phyloP scores from a whole-genome alignment of 30 jellyfish, hydroid and myxozoan genomes.

The Cassiopea xamachana region DNA sequence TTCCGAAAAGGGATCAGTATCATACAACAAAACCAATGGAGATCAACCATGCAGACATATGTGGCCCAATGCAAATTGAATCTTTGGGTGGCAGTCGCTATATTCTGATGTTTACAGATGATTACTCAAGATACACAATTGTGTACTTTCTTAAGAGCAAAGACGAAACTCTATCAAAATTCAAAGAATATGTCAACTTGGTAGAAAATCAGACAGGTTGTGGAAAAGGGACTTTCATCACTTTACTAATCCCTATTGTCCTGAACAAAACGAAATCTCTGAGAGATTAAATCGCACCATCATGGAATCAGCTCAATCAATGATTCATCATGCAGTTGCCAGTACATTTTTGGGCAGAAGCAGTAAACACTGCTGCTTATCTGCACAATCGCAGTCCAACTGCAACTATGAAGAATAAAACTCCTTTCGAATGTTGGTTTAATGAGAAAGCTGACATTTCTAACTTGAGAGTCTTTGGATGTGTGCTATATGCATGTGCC shows the following conservation, averaged over 20 bases:
- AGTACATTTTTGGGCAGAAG: constrained; percentile 66
- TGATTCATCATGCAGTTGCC: constrained; percentile 60
- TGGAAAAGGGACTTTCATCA: constrained; percentile 29
- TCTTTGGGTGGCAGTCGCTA: constrained; percentile 69
- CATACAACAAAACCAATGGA: constrained; percentile 63
- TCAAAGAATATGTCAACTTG: constrained; percentile 49
- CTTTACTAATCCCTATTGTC: constrained; percentile 36
- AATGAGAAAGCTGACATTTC: constrained; percentile 45
- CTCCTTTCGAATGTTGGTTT: constrained; percentile 63
- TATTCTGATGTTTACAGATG: constrained; percentile 64
- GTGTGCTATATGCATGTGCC: constrained; percentile 65
- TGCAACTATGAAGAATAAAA: constrained; percentile 51
- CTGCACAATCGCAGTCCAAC: constrained; percentile 53
- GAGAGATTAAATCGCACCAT: constrained; percentile 43
- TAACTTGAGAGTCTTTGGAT: constrained; percentile 66
- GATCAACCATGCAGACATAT: constrained; percentile 57
- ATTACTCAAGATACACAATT: constrained; percentile 53
- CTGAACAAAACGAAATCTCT: constrained; percentile 58
- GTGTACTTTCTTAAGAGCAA: constrained; percentile 61
- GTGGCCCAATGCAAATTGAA: constrained; percentile 78
- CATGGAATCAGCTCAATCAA: constrained; percentile 34
- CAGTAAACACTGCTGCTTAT: constrained; percentile 66
- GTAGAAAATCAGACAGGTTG: constrained; percentile 53
- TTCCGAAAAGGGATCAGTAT: constrained; percentile 23
- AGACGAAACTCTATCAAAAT: constrained; percentile 42